phyloP scores from a whole-genome alignment of 2,113 vertebrate genomes.

The Stigmatopora nigra region DNA sequence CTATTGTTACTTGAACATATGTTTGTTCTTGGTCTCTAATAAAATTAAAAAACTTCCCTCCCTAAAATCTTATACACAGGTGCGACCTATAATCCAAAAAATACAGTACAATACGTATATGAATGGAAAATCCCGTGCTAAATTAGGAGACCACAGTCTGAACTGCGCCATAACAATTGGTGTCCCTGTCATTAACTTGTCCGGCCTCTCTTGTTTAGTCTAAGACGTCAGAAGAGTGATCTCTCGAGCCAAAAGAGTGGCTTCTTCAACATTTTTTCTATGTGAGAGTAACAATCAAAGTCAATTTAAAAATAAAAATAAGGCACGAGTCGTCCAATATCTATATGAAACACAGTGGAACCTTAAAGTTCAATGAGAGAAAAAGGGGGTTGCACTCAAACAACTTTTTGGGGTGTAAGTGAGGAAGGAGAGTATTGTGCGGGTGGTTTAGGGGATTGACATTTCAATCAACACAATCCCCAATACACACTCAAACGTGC shows the following conservation, averaged over 20 bases:
- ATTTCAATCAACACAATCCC: slow-evolving; percentile 51
- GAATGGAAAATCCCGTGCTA: background rate
- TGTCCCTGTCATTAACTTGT: slow-evolving; percentile 10
- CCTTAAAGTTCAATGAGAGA: background rate
- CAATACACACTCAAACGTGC: slow-evolving; percentile 17
- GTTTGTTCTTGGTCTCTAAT: too few relatives aligned
- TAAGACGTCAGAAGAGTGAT: slow-evolving; percentile 1
- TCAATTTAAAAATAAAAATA: background rate
- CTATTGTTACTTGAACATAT: too few relatives aligned
- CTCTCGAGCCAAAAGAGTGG: background rate
- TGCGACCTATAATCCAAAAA: too few relatives aligned
- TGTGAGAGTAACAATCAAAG: background rate
- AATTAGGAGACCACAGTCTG: slow-evolving; percentile 1
- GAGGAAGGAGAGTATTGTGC: slow-evolving; percentile 24
- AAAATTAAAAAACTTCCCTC: too few relatives aligned
- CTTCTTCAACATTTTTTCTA: background rate
- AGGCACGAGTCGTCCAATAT: background rate
- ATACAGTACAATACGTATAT: background rate
- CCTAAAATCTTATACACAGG: too few relatives aligned
- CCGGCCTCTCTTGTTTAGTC: slow-evolving; percentile 4
- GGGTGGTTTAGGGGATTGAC: slow-evolving; percentile 40
- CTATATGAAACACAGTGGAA: background rate
- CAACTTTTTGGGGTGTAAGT: slow-evolving; percentile 25
- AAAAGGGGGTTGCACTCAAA: background rate
- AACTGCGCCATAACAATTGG: slow-evolving; percentile 3